These are phyloP conservation scores for Myotis myotis DNA, from an alignment of 2,797 vertebrate genomes.

Conservation along the genomic window DNA sequence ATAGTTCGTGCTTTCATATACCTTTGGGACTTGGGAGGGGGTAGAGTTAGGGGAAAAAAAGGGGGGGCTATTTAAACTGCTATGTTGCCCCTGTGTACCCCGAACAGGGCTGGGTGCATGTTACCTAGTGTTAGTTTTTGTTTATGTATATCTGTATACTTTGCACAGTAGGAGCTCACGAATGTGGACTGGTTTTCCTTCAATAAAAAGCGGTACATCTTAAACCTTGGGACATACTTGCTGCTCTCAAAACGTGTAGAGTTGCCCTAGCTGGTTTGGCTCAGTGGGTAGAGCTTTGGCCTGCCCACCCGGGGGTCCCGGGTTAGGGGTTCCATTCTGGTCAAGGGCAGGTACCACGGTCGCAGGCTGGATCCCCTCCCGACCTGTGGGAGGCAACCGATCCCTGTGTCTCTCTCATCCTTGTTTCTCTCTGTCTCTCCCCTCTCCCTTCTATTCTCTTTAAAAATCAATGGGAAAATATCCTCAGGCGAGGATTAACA, in stretches of 20 bases:
- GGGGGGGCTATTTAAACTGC: background rate
- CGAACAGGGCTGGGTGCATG: background rate
- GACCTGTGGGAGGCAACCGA: too few relatives aligned
- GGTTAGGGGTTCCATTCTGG: too few relatives aligned
- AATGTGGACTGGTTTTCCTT: background rate
- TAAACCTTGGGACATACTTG: background rate
- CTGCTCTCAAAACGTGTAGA: background rate
- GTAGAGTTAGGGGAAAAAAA: background rate
- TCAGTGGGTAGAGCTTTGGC: too few relatives aligned
- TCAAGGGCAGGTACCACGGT: too few relatives aligned
- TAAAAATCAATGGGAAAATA: too few relatives aligned
- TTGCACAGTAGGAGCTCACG: background rate
- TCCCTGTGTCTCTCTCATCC: too few relatives aligned
- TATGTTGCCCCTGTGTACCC: rapidly evolving
- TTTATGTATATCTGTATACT: background rate
- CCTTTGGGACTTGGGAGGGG: background rate
- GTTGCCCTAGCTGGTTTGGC: too few relatives aligned
- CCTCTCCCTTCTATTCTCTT: too few relatives aligned
- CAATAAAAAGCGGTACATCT: background rate
- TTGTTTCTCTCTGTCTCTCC: too few relatives aligned
- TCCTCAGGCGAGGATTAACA: too few relatives aligned
- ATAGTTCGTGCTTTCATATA: background rate
- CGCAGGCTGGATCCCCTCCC: too few relatives aligned
- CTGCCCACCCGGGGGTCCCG: too few relatives aligned
- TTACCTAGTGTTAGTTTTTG: background rate